Evolutionary conservation across 2,888 invertebrate species (phyloP).

Genomic region (Melanostoma mellinum): DNA sequence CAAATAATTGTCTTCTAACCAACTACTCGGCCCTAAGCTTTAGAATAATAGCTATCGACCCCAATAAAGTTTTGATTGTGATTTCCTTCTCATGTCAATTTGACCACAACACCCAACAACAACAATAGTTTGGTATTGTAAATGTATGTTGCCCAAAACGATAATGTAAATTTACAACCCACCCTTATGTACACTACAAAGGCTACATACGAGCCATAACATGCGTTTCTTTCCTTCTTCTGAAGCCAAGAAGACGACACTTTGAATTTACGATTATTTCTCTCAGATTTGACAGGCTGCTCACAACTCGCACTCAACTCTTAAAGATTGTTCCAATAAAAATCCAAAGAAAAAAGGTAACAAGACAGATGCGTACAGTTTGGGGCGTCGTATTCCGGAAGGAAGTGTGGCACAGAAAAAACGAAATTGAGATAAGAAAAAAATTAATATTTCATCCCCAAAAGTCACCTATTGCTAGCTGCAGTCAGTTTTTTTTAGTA

Average conservation of each 20-base stretch:
- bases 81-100: constrained; percentile 54
- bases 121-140: constrained; percentile 29
- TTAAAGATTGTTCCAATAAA: constrained; percentile 33
- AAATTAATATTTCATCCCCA: constrained; percentile 65
- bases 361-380: constrained; percentile 49
- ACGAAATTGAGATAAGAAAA: constrained; percentile 41
- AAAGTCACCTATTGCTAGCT: constrained; percentile 36
- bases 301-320: constrained; percentile 12
- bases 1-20: constrained; percentile 50
- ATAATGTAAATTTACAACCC: constrained; percentile 60
- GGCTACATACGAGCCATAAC: constrained; percentile 7
- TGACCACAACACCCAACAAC: constrained; percentile 49
- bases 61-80: constrained; percentile 58
- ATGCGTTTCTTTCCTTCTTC: not conserved
- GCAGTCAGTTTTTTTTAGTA: no score
- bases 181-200: constrained; percentile 2
- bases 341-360: constrained; percentile 35
- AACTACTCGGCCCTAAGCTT: constrained; percentile 25
- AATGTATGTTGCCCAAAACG: constrained; percentile 42
- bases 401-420: constrained; percentile 2
- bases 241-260: constrained; percentile 7
- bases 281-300: constrained; percentile 59
- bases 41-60: constrained; percentile 23
- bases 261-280: constrained; percentile 61
- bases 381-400: not conserved